A percentile compares a stretch with the other conserved stretches of the same genome.
Evolutionary conservation across 1,140 invertebrate genomes (phyloP).

Genomic region (Camponotus vicinus): DNA sequence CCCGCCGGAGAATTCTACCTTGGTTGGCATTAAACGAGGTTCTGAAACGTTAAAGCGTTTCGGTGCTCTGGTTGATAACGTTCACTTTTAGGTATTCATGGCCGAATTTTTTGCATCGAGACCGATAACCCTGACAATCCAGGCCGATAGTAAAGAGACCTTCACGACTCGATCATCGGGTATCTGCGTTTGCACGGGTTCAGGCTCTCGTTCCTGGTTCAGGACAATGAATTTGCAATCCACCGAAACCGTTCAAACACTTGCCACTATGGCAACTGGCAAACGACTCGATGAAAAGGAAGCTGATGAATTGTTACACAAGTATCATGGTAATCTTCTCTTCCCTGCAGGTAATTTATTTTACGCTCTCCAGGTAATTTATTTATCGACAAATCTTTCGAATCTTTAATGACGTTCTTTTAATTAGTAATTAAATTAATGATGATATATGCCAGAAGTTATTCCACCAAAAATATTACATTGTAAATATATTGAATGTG

Average conservation of each 20-base stretch:
- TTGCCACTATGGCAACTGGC: conserved; percentile 61
- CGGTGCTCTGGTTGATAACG: conserved; percentile 14
- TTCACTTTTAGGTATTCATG: conserved; percentile 92
- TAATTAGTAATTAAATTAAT: neutral
- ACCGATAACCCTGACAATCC: conserved; percentile 94
- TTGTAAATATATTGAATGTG: neutral
- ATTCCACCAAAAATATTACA: neutral
- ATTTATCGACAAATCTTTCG: neutral
- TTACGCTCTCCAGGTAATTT: conserved; percentile 44
- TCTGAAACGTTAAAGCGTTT: conserved; percentile 78
- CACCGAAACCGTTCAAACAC: conserved; percentile 49
- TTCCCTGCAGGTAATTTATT: conserved; percentile 59
- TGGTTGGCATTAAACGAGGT: conserved; percentile 92
- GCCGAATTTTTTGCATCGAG: conserved; percentile 96
- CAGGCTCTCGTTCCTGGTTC: conserved; percentile 98
- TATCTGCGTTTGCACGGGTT: conserved; percentile 96
- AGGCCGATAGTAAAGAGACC: conserved; percentile 89
- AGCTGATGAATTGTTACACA: conserved; percentile 47
- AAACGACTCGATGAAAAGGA: conserved; percentile 47
- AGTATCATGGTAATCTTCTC: conserved; percentile 54
- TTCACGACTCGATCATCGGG: conserved; percentile 97
- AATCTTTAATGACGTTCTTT: neutral
- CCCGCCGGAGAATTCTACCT: conserved; percentile 85
- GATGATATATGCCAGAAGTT: neutral
- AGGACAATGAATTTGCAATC: conserved; percentile 91